Evolutionary conservation across 2,113 vertebrate genomes (phyloP).

Genomic region (Sturnus vulgaris): DNA sequence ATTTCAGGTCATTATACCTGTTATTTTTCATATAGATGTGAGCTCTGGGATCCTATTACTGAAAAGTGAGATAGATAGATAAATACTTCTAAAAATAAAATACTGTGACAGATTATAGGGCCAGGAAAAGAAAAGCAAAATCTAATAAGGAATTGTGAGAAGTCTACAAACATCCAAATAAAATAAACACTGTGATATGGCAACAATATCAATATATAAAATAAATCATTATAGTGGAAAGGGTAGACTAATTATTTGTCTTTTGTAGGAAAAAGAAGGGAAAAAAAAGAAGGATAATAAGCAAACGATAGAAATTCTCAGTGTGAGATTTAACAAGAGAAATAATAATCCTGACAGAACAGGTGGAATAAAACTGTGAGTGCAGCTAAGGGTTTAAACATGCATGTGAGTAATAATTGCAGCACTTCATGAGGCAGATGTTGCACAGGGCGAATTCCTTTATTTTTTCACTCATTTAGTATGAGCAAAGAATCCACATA

Average conservation of each 20-base stretch:
- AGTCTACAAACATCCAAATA: neutral
- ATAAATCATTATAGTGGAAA: neutral
- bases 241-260: neutral
- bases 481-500: neutral
- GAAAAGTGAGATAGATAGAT: neutral
- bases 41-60: constrained; percentile 6
- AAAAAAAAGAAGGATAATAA: neutral
- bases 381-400: neutral
- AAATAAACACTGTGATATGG: neutral
- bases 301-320: neutral
- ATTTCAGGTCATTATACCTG: neutral
- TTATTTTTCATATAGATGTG: neutral
- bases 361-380: neutral
- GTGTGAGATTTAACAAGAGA: neutral
- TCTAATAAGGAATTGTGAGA: neutral
- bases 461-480: neutral
- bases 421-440: neutral
- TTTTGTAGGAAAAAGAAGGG: neutral
- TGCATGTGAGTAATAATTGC: neutral
- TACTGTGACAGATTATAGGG: neutral
- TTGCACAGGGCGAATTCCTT: neutral
- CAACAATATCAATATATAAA: neutral
- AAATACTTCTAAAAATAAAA: neutral
- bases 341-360: neutral
- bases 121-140: neutral